Evolutionary conservation across 2,113 vertebrate genomes (phyloP).

Genomic region (Aspiorhynchus laticeps): DNA sequence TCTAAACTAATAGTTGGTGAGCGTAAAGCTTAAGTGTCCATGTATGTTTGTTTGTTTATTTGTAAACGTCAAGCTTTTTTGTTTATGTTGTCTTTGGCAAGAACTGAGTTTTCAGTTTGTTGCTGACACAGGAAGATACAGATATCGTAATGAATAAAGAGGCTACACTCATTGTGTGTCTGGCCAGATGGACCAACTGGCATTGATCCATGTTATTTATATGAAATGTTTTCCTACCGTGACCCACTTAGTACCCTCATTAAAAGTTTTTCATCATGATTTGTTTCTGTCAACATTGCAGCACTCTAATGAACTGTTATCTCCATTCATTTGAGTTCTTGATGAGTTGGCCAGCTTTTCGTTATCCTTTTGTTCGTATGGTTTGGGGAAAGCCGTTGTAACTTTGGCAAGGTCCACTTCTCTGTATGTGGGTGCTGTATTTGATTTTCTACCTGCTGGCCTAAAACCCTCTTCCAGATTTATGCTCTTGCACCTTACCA

Average conservation of each 20-base stretch:
- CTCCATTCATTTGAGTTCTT: not conserved
- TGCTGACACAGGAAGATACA: not conserved
- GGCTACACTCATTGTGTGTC: slow-evolving; percentile 10
- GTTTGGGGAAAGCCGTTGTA: not conserved
- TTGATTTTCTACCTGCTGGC: not conserved
- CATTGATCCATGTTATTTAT: not conserved
- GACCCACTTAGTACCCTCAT: slow-evolving; percentile 17
- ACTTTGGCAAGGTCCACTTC: not conserved
- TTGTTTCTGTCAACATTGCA: not conserved
- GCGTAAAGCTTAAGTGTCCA: too few species aligned
- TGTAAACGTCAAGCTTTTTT: not conserved
- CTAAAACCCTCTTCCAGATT: not conserved
- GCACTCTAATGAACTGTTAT: slow-evolving; percentile 17
- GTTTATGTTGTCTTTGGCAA: not conserved
- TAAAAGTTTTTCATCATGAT: slow-evolving; percentile 12
- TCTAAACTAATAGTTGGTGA: not conserved
- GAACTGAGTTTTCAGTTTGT: not conserved
- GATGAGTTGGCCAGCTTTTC: slow-evolving; percentile 21
- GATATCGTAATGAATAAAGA: slow-evolving; percentile 26
- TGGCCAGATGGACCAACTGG: slow-evolving; percentile 32
- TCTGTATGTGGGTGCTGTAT: not conserved
- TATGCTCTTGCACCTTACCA: not conserved
- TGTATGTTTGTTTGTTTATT: not conserved
- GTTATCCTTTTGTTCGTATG: not conserved
- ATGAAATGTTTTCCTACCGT: slow-evolving; percentile 2